Base-by-base conservation (phyloP, 2,113 vertebrate species). In the Notiomystis cincta region DNA sequence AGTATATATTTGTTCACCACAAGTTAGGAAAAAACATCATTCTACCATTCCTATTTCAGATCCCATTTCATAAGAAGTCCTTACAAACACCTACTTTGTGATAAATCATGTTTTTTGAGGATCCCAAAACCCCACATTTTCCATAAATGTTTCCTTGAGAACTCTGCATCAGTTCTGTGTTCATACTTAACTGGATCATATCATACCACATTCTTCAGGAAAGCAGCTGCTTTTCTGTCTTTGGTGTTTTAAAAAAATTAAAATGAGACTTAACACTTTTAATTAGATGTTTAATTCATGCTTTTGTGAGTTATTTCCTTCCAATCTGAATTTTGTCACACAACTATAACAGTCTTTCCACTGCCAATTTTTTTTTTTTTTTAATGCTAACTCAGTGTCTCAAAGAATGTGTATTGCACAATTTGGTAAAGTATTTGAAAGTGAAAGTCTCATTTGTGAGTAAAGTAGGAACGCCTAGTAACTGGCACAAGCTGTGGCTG, bases 271-370 rank as follows among this genome's bases (percentile, higher is more conserved):
- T 96, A 94, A 95, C 95, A 96, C 95, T 96, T 94, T 71, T 96
- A 97, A 96, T 97, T 96, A 96, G 94, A 95, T 97, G 92, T 97
- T 97, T 97, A 96, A 97, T 97, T 97, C 95, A 96, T 96, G 81
- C 58, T 96, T 96, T 95, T 96, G 86, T 94, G 86, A 96, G 81
- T 81, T 84, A 73, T 96, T 96, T 96, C 95, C 89, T 97, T 95
- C 87, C 90, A 95, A 88, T 95, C 72, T 88, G 93, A 96, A 82
- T 97, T 97, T 93, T 96, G 90, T 92, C 92, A 93, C 96, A 95
- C 87, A 94, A 84, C 95, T 96, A 77, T 70, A 93, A 82, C 93
- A 87, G 86, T 48, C 67, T 91, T 94, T 90, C 81, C 38, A 57
- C 58, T 78, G 93, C 87, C 95, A 92, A 64, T 12, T 38, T 13